phyloP scores from a whole-genome alignment of 92 coral and sea anemone species.

The Epizoanthus stellaris region DNA sequence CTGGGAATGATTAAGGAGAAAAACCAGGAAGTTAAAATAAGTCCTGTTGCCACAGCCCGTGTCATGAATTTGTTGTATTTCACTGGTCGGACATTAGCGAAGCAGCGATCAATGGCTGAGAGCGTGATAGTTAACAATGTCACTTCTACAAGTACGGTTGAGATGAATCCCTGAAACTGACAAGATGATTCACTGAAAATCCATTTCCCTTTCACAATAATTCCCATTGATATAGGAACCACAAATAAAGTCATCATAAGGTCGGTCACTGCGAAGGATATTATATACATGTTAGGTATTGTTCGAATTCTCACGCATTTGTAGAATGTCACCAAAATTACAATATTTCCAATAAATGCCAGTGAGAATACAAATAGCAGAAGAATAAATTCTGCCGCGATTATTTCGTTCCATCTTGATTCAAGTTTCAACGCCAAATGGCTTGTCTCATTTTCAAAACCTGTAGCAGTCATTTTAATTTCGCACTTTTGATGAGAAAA shows the following conservation, averaged over 20 bases:
- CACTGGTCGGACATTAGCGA: conserved; percentile 13
- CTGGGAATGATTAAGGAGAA: conserved; percentile 14
- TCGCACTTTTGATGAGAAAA: no score
- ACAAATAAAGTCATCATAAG: conserved; percentile 16
- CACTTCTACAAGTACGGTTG: conserved; percentile 1
- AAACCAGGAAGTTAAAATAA: conserved; percentile 14
- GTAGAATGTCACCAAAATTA: conserved; percentile 21
- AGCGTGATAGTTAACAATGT: conserved; percentile 11
- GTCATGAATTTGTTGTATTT: conserved; percentile 12
- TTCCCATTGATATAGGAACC: conserved; percentile 20
- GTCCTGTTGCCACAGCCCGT: conserved; percentile 18
- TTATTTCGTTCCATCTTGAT: conserved; percentile 45
- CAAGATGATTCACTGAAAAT: conserved; percentile 16
- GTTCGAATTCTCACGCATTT: conserved; percentile 14
- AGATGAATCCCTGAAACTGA: conserved; percentile 31
- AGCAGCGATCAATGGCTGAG: conserved; percentile 26
- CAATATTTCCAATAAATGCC: conserved; percentile 24
- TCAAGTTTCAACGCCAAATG: conserved; percentile 4
- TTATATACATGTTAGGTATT: conserved; percentile 31
- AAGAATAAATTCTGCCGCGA: conserved; percentile 35
- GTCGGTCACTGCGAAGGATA: conserved; percentile 29
- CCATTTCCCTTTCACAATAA: conserved; percentile 17
- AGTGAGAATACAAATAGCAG: not conserved
- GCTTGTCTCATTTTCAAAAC: conserved; percentile 2
- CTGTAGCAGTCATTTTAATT: conserved; percentile 2